A percentile compares a stretch with the other conserved stretches of the same genome.
phyloP scores from a whole-genome alignment of 2,113 vertebrate species.

The Nycticryphes semicollaris region DNA sequence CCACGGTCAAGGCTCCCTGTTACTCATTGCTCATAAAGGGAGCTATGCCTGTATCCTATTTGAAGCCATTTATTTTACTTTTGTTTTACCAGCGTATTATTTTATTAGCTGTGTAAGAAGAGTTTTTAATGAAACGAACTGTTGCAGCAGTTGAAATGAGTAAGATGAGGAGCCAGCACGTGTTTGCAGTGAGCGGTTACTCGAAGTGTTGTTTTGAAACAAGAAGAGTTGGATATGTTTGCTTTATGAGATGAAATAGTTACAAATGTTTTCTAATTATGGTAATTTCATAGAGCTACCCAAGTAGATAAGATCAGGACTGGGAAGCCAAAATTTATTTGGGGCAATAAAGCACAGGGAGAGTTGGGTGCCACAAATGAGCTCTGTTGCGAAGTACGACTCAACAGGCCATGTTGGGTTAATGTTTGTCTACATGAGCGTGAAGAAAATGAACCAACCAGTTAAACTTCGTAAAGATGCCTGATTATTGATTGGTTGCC shows the following conservation, averaged over 20 bases:
- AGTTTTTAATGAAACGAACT: background rate
- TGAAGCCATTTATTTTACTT: background rate
- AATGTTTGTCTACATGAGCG: background rate
- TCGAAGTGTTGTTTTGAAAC: background rate
- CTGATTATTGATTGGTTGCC: background rate
- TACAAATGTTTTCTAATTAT: background rate
- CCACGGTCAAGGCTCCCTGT: background rate
- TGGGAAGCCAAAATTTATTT: background rate
- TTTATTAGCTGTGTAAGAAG: background rate
- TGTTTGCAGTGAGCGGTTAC: rapidly evolving
- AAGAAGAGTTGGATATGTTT: background rate
- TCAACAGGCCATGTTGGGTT: background rate
- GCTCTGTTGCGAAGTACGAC: background rate
- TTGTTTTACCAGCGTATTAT: background rate
- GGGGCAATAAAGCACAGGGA: background rate
- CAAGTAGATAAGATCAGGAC: background rate
- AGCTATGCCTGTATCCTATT: background rate
- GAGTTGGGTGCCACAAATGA: background rate
- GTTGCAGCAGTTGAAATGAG: background rate
- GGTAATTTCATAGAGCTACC: background rate
- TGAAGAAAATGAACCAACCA: background rate
- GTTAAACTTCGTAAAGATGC: background rate
- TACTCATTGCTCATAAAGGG: background rate
- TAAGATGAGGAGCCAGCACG: rapidly evolving
- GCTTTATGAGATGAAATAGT: background rate